Base-by-base conservation (phyloP, 2,113 vertebrate genomes). In the Cairina moschata region DNA sequence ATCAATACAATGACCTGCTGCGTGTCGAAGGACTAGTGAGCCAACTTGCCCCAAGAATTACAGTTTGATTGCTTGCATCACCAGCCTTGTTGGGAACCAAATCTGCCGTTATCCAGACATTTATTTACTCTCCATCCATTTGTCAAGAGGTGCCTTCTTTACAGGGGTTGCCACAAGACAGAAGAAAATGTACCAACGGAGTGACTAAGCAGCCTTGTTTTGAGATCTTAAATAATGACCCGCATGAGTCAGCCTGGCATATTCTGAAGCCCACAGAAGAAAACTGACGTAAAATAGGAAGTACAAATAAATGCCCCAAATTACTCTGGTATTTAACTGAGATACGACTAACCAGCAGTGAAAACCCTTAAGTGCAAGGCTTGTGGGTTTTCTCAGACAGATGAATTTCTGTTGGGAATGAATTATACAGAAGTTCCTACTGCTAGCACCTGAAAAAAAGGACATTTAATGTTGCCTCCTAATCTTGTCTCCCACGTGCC, bases 161-260 rank as follows among this genome's bases (percentile, higher is more conserved):
- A 40, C 73, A 77, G 86, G 25, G 62, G 66, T 32, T 94, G 65
- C 66, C 59, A 67, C 59, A 65, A 50, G 20, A 65, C 52, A 76
- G 72, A 88, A 91, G 23, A 68, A 94, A 80, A 74, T 52, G 52
- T 83, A 93, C 62, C 48, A 42, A 50, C 5, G 44, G 55, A 23
- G 13, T 93, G 89, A 94, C 91, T 83, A 87, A 92, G 78, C 91
- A 90, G 83, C 34, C 62, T 87, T 73, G 34, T 65, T 94, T 77
- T 67, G 60, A 40, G 54, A 38, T 90, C 66, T 59, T 73, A 38
- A 50, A 78, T 88, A 94, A 95, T 65, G 42, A 86, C 79, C 85
- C 81, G 54, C 46, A n/a, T 94, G 93, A 94, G 54, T 87, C 76
- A 92, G 73, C 36, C 32, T 68, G 15, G 79, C 63, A 94, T 91